Base-by-base conservation (phyloP, 2,888 invertebrate genomes). In the Rhagium mordax region DNA sequence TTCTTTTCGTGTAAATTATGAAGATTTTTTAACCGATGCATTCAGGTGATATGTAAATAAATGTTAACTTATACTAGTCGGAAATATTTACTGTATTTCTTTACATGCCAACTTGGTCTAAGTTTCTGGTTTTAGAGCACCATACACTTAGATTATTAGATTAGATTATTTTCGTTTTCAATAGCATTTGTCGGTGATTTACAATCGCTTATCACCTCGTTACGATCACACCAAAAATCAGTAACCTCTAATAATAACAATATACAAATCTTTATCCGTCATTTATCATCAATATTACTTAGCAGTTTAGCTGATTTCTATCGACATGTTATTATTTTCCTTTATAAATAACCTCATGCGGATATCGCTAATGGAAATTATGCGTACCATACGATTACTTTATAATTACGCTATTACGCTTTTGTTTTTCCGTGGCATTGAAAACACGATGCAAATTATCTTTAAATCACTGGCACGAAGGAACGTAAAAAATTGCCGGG, bases 371-470 rank as follows among this genome's bases (percentile, higher is more conserved):
- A 41, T 10, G 41, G n/a, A 41, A n/a, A 41, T 41, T n/a, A 41
- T 41, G 41, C 41, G 13, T 41, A 41, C 41, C 2, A 41, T 24
- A 15, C 13, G 20, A 18, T 21, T 20, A 21, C 18, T 51, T 51
- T 18, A 49, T 18, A 18, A 49, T 49, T 49, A 49, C 49, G 8
- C 18, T 20, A 18, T 51, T 51, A 51, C 10, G 21, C 51, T 20
- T 51, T 21, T 51, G 51, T 20, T 51, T 18, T 51, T 51, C 51
- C 51, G 8, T 51, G 51, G 51, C 51, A 51, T 55, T 55, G 55
- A 24, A 51, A 55, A 41, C n/a, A 41, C n/a, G 41, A 41, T 41
- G 41, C n/a, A 41, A 41, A 13, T 41, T 41, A 41, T n/a, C 4
- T 4, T n/a, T n/a, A 5, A 41, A 41, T 51, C 51, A 51, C 51